Evolutionary conservation across 2,888 invertebrate species (phyloP), one percentile per base, ranked within the genome.

Genomic region (Amphipyra tragopoginis): DNA sequence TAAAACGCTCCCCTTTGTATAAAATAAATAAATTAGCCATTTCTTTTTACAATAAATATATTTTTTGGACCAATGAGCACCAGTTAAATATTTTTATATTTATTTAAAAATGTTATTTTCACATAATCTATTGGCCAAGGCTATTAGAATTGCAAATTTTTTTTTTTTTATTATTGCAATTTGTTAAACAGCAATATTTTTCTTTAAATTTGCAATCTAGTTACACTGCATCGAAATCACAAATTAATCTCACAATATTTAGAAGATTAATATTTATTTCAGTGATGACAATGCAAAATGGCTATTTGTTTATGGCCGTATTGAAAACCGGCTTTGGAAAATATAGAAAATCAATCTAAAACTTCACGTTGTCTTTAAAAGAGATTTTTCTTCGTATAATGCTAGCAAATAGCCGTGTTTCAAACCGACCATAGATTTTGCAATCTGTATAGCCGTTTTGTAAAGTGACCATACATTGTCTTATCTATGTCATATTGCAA

Each of bases 1-100:
- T 65, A 52, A 58, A 47, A 47, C 29, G 53, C 50, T 65, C 48
- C 49, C 34, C 11, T 11, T 42, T 33, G 1, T 45, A 29, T 15
- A 11, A 0, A 60, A 50, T 54, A 62, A 66, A 50, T 60, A 49
- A 39, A 39, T 42, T 7, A 39, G 9, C 14, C 29, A 7, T 38
- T 39, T 13, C n/a, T 49, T 58, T 60, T 42, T 44, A 54, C 9
- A 51, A 52, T 49, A 11, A 26, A 40, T 36, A 44, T 38, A 36
- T 2, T 48, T 42, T 14, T 61, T 51, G 21, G 43, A 47, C 2
- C 8, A 47, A 15, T 48, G 13, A 68, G 55, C 55, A 55, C 33
- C 52, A 53, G n/a, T 43, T 6, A 42, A 1, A 11, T 1, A 48
- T 9, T 7, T 36, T 36, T 36, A 10, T 0, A 36, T 36, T 36